These are phyloP conservation scores for Prosapia bicincta DNA, from an alignment of 2,888 invertebrate species.

Conservation along the genomic window DNA sequence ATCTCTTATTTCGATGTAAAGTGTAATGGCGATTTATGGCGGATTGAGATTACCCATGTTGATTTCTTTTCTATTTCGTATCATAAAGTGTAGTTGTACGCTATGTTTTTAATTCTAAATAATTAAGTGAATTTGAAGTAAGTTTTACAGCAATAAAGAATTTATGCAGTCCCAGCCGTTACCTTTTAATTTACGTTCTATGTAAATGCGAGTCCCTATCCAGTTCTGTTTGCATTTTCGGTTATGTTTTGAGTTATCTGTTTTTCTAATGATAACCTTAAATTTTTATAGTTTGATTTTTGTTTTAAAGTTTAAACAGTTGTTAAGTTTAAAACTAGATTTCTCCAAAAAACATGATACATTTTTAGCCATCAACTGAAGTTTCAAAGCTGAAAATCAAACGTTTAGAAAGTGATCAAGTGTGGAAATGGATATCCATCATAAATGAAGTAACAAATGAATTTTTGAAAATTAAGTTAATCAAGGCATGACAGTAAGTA, in stretches of 20 bases:
- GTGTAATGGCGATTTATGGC: constrained; percentile 2
- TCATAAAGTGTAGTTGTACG: background rate
- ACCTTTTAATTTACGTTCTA: background rate
- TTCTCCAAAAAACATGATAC: background rate
- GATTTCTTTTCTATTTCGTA: background rate
- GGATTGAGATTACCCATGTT: background rate
- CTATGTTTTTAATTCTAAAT: background rate
- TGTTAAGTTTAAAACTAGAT: background rate
- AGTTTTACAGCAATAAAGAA: background rate
- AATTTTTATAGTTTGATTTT: background rate
- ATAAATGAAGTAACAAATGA: background rate
- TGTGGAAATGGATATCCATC: background rate
- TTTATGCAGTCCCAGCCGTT: background rate
- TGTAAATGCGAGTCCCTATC: background rate
- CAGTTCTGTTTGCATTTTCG: background rate
- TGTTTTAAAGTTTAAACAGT: background rate
- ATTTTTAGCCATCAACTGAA: no score
- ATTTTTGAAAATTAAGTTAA: background rate
- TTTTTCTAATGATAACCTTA: background rate
- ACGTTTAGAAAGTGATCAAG: background rate
- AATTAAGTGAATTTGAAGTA: background rate
- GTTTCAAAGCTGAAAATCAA: no score
- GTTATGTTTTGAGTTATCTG: background rate
- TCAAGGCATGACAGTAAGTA: background rate
- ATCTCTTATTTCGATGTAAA: background rate